phyloP scores from a whole-genome alignment of 2,888 invertebrate species.

The Iselma pallidipennis region DNA sequence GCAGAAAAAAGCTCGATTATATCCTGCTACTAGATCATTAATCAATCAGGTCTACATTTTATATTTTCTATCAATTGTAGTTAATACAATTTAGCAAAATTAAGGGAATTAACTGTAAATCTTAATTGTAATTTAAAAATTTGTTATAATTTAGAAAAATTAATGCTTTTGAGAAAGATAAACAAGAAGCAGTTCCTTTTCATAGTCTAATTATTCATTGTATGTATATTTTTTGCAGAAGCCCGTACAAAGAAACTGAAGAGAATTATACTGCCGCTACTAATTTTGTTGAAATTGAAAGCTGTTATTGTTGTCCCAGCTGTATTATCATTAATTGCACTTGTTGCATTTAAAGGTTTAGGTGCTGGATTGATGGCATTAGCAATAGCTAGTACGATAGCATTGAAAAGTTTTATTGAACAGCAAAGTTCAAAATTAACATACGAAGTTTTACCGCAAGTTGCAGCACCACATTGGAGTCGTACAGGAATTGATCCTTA shows the following conservation, averaged over 20 bases:
- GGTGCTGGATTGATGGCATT: slow-evolving; percentile 66
- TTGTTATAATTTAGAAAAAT: too few relatives aligned
- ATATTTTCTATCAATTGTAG: background rate
- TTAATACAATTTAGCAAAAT: too few relatives aligned
- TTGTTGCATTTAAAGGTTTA: slow-evolving; percentile 68
- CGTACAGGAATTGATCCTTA: slow-evolving; percentile 34
- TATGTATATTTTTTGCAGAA: slow-evolving; percentile 53
- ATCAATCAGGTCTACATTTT: background rate
- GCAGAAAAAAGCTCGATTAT: background rate
- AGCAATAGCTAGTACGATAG: slow-evolving; percentile 60
- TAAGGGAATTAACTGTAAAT: too few relatives aligned
- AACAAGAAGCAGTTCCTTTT: too few relatives aligned
- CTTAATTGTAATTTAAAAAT: too few relatives aligned
- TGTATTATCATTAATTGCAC: slow-evolving; percentile 63
- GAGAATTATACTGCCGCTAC: slow-evolving; percentile 65
- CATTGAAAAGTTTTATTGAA: slow-evolving; percentile 49
- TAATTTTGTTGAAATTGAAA: slow-evolving; percentile 66
- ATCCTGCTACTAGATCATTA: background rate
- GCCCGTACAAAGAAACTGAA: slow-evolving; percentile 64
- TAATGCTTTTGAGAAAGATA: too few relatives aligned
- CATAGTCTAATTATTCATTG: too few relatives aligned
- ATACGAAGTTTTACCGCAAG: slow-evolving; percentile 51
- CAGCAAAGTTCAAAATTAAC: slow-evolving; percentile 41
- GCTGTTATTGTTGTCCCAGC: slow-evolving; percentile 65
- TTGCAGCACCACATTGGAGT: slow-evolving; percentile 48